Conservation (phyloP, 2,797 vertebrate genomes). For the Monodelphis domestica region DNA sequence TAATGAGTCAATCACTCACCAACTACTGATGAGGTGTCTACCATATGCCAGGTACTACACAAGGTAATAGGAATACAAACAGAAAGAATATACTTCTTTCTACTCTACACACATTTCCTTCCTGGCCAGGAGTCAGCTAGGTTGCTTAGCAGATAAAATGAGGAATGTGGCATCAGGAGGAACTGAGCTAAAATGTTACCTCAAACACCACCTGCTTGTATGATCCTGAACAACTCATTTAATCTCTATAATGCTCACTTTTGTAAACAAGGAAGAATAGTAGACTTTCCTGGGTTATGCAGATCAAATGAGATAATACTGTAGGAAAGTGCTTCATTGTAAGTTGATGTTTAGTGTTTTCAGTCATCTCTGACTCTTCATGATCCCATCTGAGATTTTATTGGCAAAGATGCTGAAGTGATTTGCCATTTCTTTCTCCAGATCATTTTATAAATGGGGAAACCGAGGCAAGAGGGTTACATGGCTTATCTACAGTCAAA, state of each 20-base stretch:
- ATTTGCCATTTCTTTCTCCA: background rate
- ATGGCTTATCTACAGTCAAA: background rate
- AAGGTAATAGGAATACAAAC: background rate
- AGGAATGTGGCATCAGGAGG: background rate
- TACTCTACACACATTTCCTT: no score
- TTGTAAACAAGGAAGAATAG: background rate
- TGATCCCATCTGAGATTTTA: background rate
- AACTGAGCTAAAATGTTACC: background rate
- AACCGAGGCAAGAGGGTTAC: background rate
- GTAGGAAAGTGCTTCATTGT: background rate
- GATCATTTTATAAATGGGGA: background rate
- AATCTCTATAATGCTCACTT: background rate
- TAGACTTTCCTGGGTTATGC: background rate
- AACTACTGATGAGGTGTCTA: background rate
- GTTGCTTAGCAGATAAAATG: background rate
- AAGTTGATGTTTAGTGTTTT: background rate
- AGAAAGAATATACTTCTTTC: no score
- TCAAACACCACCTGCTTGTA: background rate
- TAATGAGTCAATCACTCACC: background rate
- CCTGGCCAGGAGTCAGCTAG: background rate
- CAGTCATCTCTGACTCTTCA: no score
- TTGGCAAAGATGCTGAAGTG: background rate
- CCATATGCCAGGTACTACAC: background rate
- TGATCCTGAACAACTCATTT: background rate
- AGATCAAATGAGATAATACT: background rate